Conservation (phyloP, 2,797 vertebrate species). For the Fistularia tabacaria region DNA sequence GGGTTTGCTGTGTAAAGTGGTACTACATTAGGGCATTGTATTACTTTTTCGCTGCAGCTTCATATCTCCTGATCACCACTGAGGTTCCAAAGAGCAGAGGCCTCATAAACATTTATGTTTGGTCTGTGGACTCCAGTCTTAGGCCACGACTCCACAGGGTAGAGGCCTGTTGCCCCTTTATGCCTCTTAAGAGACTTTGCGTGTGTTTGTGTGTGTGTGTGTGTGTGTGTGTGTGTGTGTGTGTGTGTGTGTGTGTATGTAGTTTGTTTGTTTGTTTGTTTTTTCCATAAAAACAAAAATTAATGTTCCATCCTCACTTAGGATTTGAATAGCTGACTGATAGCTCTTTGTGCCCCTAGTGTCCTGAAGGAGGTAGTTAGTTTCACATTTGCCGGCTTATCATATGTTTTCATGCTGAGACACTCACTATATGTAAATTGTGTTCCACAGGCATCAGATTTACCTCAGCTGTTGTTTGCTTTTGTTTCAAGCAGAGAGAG, state of each 20-base stretch:
- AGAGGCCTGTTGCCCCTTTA: slow-evolving; percentile 63
- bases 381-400: slow-evolving; percentile 66
- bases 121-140: slow-evolving; percentile 61
- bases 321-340: slow-evolving; percentile 40
- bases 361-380: slow-evolving; percentile 58
- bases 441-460: slow-evolving; percentile 36
- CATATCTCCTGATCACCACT: slow-evolving; percentile 71
- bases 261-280: slow-evolving; percentile 31
- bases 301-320: slow-evolving; percentile 23
- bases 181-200: slow-evolving; percentile 76
- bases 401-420: slow-evolving; percentile 69
- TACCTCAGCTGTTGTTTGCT: slow-evolving; percentile 64
- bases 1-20: slow-evolving; percentile 67
- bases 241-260: slow-evolving; percentile 17
- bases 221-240: slow-evolving; percentile 19
- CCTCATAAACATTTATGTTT: slow-evolving; percentile 78
- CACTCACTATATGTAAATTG: slow-evolving; percentile 66
- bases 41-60: slow-evolving; percentile 64
- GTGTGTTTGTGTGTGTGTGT: slow-evolving; percentile 17
- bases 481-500: slow-evolving; percentile 45
- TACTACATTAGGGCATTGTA: slow-evolving; percentile 62
- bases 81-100: slow-evolving; percentile 70
- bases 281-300: slow-evolving; percentile 40
- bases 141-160: slow-evolving; percentile 59
- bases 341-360: slow-evolving; percentile 26